A percentile compares a stretch with the other conserved stretches of the same genome.
These are phyloP conservation scores for Sipha flava DNA, from an alignment of 1,140 invertebrate species.

Conservation along the genomic window DNA sequence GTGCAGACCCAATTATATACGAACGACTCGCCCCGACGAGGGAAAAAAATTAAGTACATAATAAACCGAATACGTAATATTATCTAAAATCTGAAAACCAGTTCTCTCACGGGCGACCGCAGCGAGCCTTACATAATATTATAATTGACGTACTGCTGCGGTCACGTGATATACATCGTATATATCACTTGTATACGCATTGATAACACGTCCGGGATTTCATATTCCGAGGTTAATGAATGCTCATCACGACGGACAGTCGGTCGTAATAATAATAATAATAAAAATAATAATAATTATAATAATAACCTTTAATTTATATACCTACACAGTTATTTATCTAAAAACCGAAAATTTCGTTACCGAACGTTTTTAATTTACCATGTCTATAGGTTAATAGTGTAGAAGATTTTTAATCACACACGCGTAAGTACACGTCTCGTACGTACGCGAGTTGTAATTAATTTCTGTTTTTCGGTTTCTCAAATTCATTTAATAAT, in stretches of 20 bases:
- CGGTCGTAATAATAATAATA: too few species aligned
- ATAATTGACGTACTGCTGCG: neutral
- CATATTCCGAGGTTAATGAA: neutral
- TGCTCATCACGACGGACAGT: neutral
- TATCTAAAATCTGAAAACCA: neutral
- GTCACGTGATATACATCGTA: neutral
- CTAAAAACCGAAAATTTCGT: too few species aligned
- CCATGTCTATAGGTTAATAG: too few species aligned
- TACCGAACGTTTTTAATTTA: too few species aligned
- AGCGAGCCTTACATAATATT: neutral
- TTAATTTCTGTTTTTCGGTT: too few species aligned
- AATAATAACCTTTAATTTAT: neutral
- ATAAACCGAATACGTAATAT: too few species aligned
- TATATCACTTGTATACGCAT: neutral
- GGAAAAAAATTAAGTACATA: neutral
- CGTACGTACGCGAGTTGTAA: too few species aligned
- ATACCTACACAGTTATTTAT: neutral
- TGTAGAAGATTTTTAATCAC: too few species aligned
- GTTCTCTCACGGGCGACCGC: neutral
- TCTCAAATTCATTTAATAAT: too few species aligned
- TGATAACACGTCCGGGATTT: neutral
- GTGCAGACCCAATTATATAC: neutral
- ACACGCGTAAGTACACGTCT: too few species aligned
- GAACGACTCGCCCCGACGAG: neutral
- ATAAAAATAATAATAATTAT: too few species aligned